Evolutionary conservation across 2,797 vertebrate species (phyloP).

Genomic region (Falco concolor): DNA sequence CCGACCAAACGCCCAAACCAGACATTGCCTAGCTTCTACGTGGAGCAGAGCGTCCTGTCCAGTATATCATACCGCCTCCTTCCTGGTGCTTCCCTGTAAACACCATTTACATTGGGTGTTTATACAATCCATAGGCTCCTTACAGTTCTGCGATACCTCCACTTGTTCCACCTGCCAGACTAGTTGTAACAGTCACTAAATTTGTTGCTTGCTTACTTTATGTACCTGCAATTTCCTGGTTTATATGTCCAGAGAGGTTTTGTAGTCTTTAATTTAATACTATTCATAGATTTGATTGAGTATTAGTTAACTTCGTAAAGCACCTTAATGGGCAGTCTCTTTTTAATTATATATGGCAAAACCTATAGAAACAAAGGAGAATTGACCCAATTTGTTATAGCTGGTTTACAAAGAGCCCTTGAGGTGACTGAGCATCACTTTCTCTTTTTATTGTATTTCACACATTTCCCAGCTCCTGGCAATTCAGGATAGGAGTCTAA

Average conservation of each 20-base stretch:
- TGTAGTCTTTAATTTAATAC: constrained; percentile 37
- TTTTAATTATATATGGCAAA: constrained; percentile 18
- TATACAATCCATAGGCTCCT: neutral
- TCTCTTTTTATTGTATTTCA: neutral
- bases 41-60: neutral
- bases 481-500: neutral
- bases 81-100: neutral
- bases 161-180: neutral
- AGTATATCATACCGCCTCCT: neutral
- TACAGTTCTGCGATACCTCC: neutral
- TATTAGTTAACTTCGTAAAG: constrained; percentile 1
- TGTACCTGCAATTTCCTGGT: constrained; percentile 21
- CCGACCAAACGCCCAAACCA: neutral
- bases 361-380: constrained; percentile 10
- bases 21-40: neutral
- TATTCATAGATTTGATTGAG: constrained; percentile 33
- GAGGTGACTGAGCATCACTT: neutral
- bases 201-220: constrained; percentile 36
- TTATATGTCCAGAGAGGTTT: neutral
- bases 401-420: neutral
- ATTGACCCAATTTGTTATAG: constrained; percentile 15
- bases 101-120: neutral
- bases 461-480: neutral
- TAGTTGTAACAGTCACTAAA: neutral
- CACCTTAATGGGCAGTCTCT: neutral